Evolutionary conservation across 2,888 invertebrate species (phyloP).

Genomic region (Celastrina argiolus): DNA sequence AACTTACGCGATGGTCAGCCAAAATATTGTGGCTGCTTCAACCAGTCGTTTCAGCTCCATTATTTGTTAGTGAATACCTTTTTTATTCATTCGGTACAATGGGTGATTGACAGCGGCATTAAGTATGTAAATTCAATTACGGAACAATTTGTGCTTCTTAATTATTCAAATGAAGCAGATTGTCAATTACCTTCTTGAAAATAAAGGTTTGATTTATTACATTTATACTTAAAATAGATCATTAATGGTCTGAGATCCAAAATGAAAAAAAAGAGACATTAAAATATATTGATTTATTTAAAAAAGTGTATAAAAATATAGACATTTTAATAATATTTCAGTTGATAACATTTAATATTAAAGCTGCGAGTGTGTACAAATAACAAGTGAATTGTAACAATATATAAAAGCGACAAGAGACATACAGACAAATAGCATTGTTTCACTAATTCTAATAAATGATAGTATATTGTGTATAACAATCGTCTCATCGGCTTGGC

Average conservation of each 20-base stretch:
- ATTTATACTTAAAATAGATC: no score
- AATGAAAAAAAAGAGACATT: not conserved
- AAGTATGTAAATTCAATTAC: not conserved
- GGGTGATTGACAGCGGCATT: not conserved
- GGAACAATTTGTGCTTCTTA: not conserved
- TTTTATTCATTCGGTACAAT: not conserved
- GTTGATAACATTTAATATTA: not conserved
- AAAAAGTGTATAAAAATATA: slow-evolving; percentile 1
- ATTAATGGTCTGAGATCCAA: no score
- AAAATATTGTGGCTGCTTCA: not conserved
- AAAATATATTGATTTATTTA: not conserved
- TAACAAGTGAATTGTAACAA: not conserved
- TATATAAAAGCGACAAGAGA: not conserved
- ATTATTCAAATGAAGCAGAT: not conserved
- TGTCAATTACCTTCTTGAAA: not conserved
- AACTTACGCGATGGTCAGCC: slow-evolving; percentile 11
- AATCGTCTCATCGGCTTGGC: no score
- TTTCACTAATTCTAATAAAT: no score
- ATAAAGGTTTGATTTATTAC: no score
- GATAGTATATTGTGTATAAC: no score
- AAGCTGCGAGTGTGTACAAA: not conserved
- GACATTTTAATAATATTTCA: not conserved
- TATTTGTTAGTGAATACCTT: not conserved
- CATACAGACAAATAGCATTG: not conserved
- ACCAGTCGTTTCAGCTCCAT: not conserved